These are phyloP conservation scores for Okapia johnstoni DNA, from an alignment of 2,113 vertebrate species.

Conservation along the genomic window DNA sequence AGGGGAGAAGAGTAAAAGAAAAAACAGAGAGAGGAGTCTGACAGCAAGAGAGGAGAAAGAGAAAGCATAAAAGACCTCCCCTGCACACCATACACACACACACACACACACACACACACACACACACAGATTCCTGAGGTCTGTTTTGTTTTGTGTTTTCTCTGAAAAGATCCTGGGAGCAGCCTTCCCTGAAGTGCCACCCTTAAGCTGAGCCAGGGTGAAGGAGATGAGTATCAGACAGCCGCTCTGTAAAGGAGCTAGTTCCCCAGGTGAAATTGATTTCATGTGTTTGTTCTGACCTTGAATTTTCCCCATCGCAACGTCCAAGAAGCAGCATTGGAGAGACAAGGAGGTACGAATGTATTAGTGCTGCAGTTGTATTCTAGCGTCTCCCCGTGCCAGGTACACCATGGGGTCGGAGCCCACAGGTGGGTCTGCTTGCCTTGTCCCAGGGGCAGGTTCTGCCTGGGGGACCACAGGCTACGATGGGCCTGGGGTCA, in stretches of 20 bases:
- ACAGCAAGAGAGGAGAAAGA: background rate
- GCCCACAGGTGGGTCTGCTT: background rate
- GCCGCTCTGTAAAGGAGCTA: background rate
- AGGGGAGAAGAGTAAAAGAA: background rate
- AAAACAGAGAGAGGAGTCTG: background rate
- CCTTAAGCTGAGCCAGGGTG: fast-evolving
- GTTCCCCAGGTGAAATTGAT: slow-evolving; percentile 52
- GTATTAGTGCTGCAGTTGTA: fast-evolving
- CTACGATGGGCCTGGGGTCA: background rate
- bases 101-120: background rate
- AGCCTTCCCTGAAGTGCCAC: background rate
- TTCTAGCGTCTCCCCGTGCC: fast-evolving
- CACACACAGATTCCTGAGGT: background rate
- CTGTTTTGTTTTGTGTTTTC: background rate
- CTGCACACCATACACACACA: background rate
- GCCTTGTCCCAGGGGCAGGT: background rate
- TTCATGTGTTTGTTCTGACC: slow-evolving; percentile 58
- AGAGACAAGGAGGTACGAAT: background rate
- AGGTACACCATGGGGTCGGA: background rate
- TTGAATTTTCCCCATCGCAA: background rate
- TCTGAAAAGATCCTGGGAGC: background rate
- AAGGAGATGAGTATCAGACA: background rate
- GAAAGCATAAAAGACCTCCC: background rate
- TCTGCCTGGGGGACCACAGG: background rate
- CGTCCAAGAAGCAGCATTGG: background rate